Evolutionary conservation across 2,888 invertebrate genomes (phyloP), one percentile per base, ranked within the genome.

Genomic region (Drosophila percnosoma): DNA sequence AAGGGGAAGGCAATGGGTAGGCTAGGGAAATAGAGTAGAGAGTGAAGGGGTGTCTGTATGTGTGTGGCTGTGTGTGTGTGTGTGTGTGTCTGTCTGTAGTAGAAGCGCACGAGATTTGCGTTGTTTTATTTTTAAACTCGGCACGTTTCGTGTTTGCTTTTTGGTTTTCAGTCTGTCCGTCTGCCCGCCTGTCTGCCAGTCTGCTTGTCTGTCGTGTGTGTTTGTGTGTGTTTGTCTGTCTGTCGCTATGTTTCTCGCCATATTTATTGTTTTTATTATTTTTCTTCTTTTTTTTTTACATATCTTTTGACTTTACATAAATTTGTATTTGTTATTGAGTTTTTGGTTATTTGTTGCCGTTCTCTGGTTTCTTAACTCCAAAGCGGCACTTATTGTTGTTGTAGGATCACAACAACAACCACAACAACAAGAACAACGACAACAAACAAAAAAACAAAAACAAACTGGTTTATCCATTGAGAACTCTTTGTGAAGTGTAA

Each of bases 81-180:
- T 66, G 42, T 52, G 27, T 27, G 0, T 27, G 27, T 27, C 27
- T 27, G 63, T 74, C 77, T 31, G 29, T 29, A 7, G 45, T 15
- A 75, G 83, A 81, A 73, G 78, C 70, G 75, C 84, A 84, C 82
- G 87, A 84, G 87, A 84, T 84, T 80, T 87, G 68, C 73, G 83
- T 81, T 79, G 65, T 64, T 78, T 83, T 86, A 83, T 86, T 83
- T 83, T 86, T 76, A 81, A 81, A 79, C 79, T 68, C 80, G 80
- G 84, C 84, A 84, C 87, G 87, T 84, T 84, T 84, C 82, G 87
- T 84, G 73, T 84, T 83, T 81, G 78, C 75, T 75, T 68, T 75
- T 61, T 79, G 68, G 58, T 70, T 73, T 73, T 76, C 76, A n/a
- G 55, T 29, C 42, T 57, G 24, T 2, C 27, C 21, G 33, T 29